Percentiles rank a stretch among this genome's conserved stretches.
Evolutionary conservation across 2,888 invertebrate genomes (phyloP).

Genomic region (Dione juno): DNA sequence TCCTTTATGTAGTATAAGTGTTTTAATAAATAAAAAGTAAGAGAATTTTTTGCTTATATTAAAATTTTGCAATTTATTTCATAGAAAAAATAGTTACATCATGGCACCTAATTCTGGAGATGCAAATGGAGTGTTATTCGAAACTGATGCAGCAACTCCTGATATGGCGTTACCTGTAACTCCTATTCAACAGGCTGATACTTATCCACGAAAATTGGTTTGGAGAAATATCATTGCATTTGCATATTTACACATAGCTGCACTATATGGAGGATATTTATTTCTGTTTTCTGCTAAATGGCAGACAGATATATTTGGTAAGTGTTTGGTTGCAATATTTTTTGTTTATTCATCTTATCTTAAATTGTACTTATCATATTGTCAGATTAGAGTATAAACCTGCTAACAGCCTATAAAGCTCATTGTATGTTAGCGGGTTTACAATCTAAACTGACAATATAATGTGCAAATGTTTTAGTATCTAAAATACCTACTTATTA

Average conservation of each 20-base stretch:
- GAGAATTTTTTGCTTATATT: not conserved
- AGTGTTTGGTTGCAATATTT: conserved; percentile 63
- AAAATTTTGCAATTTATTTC: not conserved
- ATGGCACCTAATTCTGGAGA: conserved; percentile 78
- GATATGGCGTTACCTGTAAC: conserved; percentile 68
- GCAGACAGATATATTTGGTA: conserved; percentile 88
- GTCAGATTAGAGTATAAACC: too few relatives aligned
- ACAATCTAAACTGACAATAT: too few relatives aligned
- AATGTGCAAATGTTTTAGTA: too few relatives aligned
- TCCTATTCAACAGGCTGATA: conserved; percentile 81
- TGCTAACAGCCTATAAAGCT: too few relatives aligned
- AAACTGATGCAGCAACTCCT: conserved; percentile 74
- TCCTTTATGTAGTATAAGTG: not conserved
- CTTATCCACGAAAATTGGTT: conserved; percentile 85
- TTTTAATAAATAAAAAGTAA: too few relatives aligned
- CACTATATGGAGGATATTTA: conserved; percentile 89
- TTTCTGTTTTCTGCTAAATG: conserved; percentile 89
- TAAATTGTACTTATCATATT: not conserved
- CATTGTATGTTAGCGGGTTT: too few relatives aligned
- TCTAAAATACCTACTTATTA: not conserved
- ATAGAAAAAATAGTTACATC: conserved; percentile 33
- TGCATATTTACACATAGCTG: conserved; percentile 88
- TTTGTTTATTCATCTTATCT: conserved; percentile 8
- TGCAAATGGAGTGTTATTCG: conserved; percentile 76
- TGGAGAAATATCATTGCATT: conserved; percentile 94